Conservation (phyloP, 2,113 vertebrate species). For the Atrichornis clamosus region DNA sequence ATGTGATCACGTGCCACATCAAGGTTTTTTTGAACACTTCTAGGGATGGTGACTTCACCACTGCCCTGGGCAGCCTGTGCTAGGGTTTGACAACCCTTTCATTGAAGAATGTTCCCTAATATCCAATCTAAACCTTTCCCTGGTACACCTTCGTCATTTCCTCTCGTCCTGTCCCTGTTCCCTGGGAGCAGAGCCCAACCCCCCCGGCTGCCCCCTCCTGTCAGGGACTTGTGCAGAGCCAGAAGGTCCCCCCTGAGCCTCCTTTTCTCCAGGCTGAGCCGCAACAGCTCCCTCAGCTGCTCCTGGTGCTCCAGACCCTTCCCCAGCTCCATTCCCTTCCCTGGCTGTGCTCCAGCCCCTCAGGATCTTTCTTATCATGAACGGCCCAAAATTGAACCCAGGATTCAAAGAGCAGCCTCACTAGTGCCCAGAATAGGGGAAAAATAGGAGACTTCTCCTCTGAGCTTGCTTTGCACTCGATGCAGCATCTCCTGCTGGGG, state of each 20-base stretch:
- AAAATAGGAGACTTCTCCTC: background rate
- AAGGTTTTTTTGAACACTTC: background rate
- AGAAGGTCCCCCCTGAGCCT: background rate
- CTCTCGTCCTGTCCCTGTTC: background rate
- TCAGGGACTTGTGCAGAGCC: background rate
- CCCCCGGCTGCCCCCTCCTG: background rate
- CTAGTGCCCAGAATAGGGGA: background rate
- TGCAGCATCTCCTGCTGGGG: background rate
- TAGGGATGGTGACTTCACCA: background rate
- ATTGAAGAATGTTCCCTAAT: background rate
- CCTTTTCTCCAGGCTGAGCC: background rate
- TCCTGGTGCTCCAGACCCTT: background rate
- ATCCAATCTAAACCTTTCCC: background rate
- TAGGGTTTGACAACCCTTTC: background rate
- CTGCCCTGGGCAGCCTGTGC: background rate
- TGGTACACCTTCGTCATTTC: background rate
- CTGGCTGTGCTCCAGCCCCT: background rate
- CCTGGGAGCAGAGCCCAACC: background rate
- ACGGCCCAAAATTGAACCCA: background rate
- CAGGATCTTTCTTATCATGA: background rate
- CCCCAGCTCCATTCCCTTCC: background rate
- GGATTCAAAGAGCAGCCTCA: background rate
- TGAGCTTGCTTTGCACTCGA: rapidly evolving
- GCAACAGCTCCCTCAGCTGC: background rate
- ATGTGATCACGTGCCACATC: background rate